These are phyloP conservation scores for Drosophila diplacantha DNA, from an alignment of 2,888 invertebrate species.

Conservation along the genomic window DNA sequence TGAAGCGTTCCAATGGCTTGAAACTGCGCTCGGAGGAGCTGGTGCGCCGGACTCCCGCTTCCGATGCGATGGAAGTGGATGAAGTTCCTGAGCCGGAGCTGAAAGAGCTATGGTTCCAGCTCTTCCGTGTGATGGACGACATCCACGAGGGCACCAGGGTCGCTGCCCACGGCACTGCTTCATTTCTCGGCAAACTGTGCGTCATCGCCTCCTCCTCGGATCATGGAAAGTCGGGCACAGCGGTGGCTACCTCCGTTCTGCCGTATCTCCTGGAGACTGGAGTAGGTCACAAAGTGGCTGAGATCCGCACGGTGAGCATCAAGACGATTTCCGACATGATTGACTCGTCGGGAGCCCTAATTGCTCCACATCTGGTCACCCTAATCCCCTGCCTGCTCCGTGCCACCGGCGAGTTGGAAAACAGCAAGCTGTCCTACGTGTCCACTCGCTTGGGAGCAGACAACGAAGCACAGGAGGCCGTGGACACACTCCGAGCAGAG, in stretches of 20 bases:
- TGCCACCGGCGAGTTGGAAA: constrained; percentile 92
- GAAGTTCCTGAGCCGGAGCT: constrained; percentile 77
- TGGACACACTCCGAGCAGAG: constrained; percentile 88
- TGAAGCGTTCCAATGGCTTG: constrained; percentile 81
- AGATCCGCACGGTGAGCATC: constrained; percentile 88
- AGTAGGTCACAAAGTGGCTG: constrained; percentile 86
- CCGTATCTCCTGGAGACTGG: constrained; percentile 90
- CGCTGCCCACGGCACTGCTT: constrained; percentile 85
- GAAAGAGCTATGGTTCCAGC: constrained; percentile 83
- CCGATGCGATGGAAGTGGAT: constrained; percentile 60
- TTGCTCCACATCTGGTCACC: constrained; percentile 88
- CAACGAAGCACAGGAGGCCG: constrained; percentile 84
- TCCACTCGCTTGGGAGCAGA: constrained; percentile 86
- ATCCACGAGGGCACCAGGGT: constrained; percentile 91
- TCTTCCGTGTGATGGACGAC: constrained; percentile 96
- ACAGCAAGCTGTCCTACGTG: constrained; percentile 86
- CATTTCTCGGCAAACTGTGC: constrained; percentile 87
- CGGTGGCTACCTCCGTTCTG: constrained; percentile 85
- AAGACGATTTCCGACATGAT: constrained; percentile 92
- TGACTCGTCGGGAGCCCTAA: constrained; percentile 85
- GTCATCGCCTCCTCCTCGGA: constrained; percentile 83
- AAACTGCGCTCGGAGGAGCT: constrained; percentile 73
- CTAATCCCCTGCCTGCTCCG: constrained; percentile 90
- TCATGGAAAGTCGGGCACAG: constrained; percentile 86
- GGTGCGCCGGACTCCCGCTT: constrained; percentile 18